Percentiles rank a stretch among this genome's conserved stretches.
phyloP scores from a whole-genome alignment of 1,140 invertebrate genomes.

The Dryas iulia region DNA sequence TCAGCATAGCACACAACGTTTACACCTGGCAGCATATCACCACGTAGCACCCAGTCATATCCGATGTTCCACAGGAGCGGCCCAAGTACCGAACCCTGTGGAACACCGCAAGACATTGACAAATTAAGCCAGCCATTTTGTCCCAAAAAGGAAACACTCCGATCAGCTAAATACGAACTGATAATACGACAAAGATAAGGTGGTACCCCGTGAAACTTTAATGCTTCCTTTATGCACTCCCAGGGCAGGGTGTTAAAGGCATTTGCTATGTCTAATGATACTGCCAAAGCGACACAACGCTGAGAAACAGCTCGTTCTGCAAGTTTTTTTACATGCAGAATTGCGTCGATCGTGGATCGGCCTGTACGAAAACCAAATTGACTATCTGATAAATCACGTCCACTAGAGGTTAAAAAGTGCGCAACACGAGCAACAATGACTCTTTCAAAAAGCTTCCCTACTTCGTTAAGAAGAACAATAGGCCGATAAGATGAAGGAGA shows the following conservation, averaged over 20 bases:
- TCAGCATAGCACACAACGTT: too few species aligned
- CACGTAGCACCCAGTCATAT: too few species aligned
- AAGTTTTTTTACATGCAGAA: neutral
- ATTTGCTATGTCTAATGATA: too few species aligned
- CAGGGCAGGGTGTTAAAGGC: constrained; percentile 31
- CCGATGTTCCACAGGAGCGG: too few species aligned
- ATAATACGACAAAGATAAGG: neutral
- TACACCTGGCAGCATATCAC: too few species aligned
- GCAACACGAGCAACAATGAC: too few species aligned
- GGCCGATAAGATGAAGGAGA: constrained; percentile 44
- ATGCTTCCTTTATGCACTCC: constrained; percentile 5
- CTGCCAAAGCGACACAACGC: constrained; percentile 28
- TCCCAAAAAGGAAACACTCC: too few species aligned
- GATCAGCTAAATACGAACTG: too few species aligned
- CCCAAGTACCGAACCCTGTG: too few species aligned
- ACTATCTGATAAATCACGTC: neutral
- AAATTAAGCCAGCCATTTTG: too few species aligned
- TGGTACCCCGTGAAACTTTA: constrained; percentile 18
- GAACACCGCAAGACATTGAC: too few species aligned
- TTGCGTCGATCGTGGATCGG: constrained; percentile 29
- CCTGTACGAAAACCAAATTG: constrained; percentile 27
- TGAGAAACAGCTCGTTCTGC: neutral
- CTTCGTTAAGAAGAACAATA: constrained; percentile 41
- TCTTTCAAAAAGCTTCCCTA: constrained; percentile 13
- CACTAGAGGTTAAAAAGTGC: too few species aligned